These are phyloP conservation scores for Cotesia typhae DNA, from an alignment of 1,140 invertebrate genomes.

Conservation along the genomic window DNA sequence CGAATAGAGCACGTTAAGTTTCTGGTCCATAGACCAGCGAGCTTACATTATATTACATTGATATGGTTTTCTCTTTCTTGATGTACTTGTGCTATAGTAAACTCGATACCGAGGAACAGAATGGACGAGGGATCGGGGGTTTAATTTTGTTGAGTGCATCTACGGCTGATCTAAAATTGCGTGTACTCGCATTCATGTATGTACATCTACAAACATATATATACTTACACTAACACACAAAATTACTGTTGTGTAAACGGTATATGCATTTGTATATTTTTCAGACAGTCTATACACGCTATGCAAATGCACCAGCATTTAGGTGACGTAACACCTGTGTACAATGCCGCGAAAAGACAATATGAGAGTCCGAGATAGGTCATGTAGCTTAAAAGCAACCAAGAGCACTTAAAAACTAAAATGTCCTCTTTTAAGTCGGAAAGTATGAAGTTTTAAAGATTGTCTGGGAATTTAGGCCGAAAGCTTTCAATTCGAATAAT, in stretches of 20 bases:
- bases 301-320: too few species aligned
- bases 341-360: neutral
- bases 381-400: too few species aligned
- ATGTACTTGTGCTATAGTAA: neutral
- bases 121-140: slow-evolving; percentile 3
- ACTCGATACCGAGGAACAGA: too few species aligned
- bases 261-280: neutral
- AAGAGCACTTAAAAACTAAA: too few species aligned
- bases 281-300: too few species aligned
- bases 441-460: too few species aligned
- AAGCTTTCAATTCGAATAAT: too few species aligned
- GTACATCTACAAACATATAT: neutral
- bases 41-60: slow-evolving; percentile 5
- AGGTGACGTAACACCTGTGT: too few species aligned
- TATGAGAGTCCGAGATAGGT: neutral
- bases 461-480: too few species aligned
- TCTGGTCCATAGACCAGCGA: neutral
- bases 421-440: too few species aligned
- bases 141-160: slow-evolving; percentile 38
- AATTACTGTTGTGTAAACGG: neutral
- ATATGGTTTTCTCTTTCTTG: slow-evolving; percentile 14
- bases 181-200: neutral
- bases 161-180: slow-evolving; percentile 27
- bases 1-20: neutral
- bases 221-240: neutral